A percentile compares a stretch with the other conserved stretches of the same genome.
Evolutionary conservation across 2,113 vertebrate species (phyloP).

Genomic region (Eonycteris spelaea): DNA sequence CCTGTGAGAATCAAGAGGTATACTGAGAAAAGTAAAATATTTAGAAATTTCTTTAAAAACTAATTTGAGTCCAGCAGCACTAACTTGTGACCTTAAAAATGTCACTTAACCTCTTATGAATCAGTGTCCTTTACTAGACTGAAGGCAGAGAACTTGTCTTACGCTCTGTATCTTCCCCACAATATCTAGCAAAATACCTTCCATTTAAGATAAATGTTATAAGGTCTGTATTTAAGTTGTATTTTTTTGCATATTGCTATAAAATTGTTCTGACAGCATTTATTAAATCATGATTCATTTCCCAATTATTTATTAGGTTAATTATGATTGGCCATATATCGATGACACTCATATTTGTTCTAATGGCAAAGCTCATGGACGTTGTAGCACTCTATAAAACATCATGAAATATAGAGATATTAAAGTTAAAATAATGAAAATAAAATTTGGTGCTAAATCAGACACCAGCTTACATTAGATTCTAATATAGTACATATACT

Average conservation of each 20-base stretch:
- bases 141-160: background rate
- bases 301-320: background rate
- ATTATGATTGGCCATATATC: background rate
- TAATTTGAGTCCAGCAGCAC: background rate
- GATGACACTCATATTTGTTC: background rate
- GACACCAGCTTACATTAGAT: background rate
- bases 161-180: background rate
- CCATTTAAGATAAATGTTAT: background rate
- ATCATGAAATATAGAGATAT: background rate
- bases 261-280: background rate
- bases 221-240: background rate
- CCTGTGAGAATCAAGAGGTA: background rate
- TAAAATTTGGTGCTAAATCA: slow-evolving; percentile 9
- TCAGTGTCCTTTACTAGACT: background rate
- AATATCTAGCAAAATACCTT: background rate
- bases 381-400: background rate
- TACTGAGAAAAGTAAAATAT: slow-evolving; percentile 21
- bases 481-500: background rate
- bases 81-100: background rate
- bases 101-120: background rate
- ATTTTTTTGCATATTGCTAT: background rate
- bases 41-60: background rate
- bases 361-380: background rate
- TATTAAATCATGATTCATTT: background rate
- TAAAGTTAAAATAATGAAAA: slow-evolving; percentile 33